Conservation (phyloP, 2,113 vertebrate genomes). For the Hypomesus transpacificus region DNA sequence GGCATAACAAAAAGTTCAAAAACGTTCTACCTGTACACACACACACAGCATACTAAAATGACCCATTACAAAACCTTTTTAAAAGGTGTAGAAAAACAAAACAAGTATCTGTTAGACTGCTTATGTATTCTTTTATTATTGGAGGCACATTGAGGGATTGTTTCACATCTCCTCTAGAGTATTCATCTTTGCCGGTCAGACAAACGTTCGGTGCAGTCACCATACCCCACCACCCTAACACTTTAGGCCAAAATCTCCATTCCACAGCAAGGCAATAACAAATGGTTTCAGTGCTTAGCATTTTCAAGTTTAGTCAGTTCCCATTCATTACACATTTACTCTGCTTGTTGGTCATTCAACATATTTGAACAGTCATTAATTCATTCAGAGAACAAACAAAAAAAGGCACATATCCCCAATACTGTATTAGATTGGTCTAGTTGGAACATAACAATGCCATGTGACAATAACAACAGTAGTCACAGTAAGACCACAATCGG, state of each 20-base stretch:
- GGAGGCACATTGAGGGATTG: constrained; percentile 81
- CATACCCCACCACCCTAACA: constrained; percentile 55
- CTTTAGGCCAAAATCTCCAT: neutral
- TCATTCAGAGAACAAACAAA: constrained; percentile 28
- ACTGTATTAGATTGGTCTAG: constrained; percentile 19
- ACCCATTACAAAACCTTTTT: neutral
- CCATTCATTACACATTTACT: constrained; percentile 11
- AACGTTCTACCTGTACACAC: neutral
- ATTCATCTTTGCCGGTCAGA: constrained; percentile 26
- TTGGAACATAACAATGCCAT: neutral
- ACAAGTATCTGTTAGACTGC: constrained; percentile 58
- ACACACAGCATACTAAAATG: neutral
- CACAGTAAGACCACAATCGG: too few relatives aligned
- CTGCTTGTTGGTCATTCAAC: constrained; percentile 21
- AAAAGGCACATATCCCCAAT: constrained; percentile 20
- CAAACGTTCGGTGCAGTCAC: constrained; percentile 16
- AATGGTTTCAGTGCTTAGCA: constrained; percentile 11
- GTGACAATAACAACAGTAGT: too few relatives aligned
- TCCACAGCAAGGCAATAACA: constrained; percentile 6
- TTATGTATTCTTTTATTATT: constrained; percentile 80
- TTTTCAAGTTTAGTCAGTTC: constrained; percentile 12
- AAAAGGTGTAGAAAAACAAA: neutral
- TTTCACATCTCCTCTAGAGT: constrained; percentile 44
- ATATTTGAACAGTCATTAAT: constrained; percentile 15
- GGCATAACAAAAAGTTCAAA: too few relatives aligned